A percentile compares a stretch with the other conserved stretches of the same genome.
Evolutionary conservation across 2,113 vertebrate genomes (phyloP).

Genomic region (Petroica traversi): DNA sequence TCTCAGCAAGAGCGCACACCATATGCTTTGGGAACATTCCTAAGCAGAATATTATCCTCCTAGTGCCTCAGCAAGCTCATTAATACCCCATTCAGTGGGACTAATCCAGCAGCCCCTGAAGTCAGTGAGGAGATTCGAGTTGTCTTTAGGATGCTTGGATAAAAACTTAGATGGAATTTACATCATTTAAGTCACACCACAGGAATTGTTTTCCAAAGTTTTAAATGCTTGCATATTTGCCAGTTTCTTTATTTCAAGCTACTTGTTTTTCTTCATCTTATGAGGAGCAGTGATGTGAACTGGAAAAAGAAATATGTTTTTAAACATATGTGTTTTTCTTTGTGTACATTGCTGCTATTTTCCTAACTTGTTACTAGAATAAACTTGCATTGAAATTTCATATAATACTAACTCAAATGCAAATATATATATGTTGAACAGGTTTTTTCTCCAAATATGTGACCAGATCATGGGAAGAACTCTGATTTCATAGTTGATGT

Average conservation of each 20-base stretch:
- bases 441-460: not conserved
- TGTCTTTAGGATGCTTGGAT: not conserved
- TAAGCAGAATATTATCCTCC: not conserved
- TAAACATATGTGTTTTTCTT: not conserved
- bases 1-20: not conserved
- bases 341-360: not conserved
- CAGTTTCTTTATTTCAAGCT: not conserved
- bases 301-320: not conserved
- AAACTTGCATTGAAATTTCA: not conserved
- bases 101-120: not conserved
- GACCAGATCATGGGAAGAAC: not conserved
- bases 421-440: not conserved
- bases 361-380: not conserved
- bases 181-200: not conserved
- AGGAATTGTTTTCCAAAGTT: not conserved
- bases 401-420: not conserved
- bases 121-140: not conserved
- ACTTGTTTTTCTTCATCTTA: not conserved
- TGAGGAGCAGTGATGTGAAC: not conserved
- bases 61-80: not conserved
- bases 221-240: not conserved
- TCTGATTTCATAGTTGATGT: not conserved
- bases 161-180: not conserved
- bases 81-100: not conserved
- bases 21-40: constrained; percentile 19